A percentile compares a stretch with the other conserved stretches of the same genome.
phyloP scores from a whole-genome alignment of 2,797 vertebrate genomes.

The Thamnophis elegans region DNA sequence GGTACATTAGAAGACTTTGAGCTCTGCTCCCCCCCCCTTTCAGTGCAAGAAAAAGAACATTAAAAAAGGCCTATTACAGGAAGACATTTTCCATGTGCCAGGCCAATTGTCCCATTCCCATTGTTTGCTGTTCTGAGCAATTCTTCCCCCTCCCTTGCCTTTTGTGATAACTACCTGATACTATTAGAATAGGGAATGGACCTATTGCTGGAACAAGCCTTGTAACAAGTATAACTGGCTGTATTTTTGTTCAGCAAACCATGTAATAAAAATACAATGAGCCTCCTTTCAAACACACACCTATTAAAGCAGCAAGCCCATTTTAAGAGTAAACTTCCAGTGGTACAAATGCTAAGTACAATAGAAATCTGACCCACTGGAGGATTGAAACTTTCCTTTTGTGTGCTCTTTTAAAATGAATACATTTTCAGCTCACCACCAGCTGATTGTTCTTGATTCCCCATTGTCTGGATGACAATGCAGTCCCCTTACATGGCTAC shows the following conservation, averaged over 20 bases:
- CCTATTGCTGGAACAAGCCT: slow-evolving; percentile 12
- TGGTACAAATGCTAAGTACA: slow-evolving; percentile 23
- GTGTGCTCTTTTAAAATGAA: not conserved
- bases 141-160: slow-evolving; percentile 18
- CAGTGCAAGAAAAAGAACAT: slow-evolving; percentile 3
- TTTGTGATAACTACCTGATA: slow-evolving; percentile 55
- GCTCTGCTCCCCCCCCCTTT: not conserved
- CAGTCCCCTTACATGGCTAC: slow-evolving; percentile 25
- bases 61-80: slow-evolving; percentile 24
- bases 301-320: slow-evolving; percentile 3
- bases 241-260: slow-evolving; percentile 8
- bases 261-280: slow-evolving; percentile 30
- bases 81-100: slow-evolving; percentile 21
- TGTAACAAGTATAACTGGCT: slow-evolving; percentile 13
- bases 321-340: slow-evolving; percentile 47
- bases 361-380: not conserved
- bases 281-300: slow-evolving; percentile 38
- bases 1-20: not conserved
- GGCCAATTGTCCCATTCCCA: slow-evolving; percentile 40
- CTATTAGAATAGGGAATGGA: slow-evolving; percentile 9
- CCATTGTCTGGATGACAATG: slow-evolving; percentile 4
- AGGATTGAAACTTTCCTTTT: slow-evolving; percentile 10
- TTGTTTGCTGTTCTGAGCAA: slow-evolving; percentile 50
- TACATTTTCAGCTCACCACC: not conserved
- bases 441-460: not conserved